Evolutionary conservation across 1,140 invertebrate genomes (phyloP).

Genomic region (Aphelenchoides fujianensis): DNA sequence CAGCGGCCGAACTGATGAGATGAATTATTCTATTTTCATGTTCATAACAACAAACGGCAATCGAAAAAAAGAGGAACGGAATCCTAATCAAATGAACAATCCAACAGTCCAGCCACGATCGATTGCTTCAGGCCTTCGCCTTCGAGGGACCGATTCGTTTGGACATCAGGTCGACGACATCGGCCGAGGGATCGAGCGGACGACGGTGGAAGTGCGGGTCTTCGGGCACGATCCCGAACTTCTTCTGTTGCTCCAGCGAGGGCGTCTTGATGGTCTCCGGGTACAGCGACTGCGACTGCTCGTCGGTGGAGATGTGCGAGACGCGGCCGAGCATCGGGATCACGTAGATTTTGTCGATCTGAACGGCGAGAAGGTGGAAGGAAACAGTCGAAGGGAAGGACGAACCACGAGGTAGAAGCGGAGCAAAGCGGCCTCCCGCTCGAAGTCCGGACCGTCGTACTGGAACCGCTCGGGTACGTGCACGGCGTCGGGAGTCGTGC

Average conservation of each 20-base stretch:
- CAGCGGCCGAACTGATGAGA: no score
- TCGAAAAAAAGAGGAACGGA: no score
- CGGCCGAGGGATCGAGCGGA: not conserved
- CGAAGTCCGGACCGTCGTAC: constrained; percentile 51
- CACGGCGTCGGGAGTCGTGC: constrained; percentile 36
- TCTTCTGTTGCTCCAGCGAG: constrained; percentile 28
- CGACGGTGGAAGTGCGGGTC: constrained; percentile 22
- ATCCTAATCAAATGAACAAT: no score
- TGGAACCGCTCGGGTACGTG: constrained; percentile 34
- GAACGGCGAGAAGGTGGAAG: constrained; percentile 35
- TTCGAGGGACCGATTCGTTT: not conserved
- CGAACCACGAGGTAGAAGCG: constrained; percentile 57
- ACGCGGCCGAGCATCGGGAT: constrained; percentile 58
- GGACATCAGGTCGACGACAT: not conserved
- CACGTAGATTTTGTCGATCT: constrained; percentile 38
- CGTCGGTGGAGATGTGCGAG: constrained; percentile 55
- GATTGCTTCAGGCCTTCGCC: no score
- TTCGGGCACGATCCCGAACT: constrained; percentile 35
- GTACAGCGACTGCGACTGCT: constrained; percentile 33
- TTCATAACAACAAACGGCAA: no score
- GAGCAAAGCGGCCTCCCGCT: constrained; percentile 53
- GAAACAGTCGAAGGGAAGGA: constrained; percentile 21
- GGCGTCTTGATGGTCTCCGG: constrained; percentile 29
- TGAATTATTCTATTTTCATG: no score
- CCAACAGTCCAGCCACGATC: no score